A percentile compares a stretch with the other conserved stretches of the same genome.
Evolutionary conservation across 1,140 invertebrate genomes (phyloP).

Genomic region (Drosophila bocki): DNA sequence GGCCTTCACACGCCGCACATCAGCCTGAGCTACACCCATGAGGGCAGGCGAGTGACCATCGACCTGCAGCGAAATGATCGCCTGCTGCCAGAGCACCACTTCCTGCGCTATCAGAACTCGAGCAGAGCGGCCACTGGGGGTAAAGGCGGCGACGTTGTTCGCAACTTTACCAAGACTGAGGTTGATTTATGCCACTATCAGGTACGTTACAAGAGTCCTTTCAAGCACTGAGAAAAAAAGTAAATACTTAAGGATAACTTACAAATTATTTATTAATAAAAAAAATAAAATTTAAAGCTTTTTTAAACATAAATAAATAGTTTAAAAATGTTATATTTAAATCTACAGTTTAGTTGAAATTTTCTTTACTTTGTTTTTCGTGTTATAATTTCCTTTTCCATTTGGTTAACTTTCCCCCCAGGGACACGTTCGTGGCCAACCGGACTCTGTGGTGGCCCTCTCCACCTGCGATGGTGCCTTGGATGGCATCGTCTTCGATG

Average conservation of each 20-base stretch:
- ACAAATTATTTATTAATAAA: too few relatives aligned
- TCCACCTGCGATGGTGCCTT: slow-evolving; percentile 94
- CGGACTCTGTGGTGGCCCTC: slow-evolving; percentile 92
- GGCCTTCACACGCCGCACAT: slow-evolving; percentile 89
- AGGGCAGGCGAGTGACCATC: slow-evolving; percentile 88
- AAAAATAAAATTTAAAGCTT: not conserved
- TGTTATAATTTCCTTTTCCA: slow-evolving; percentile 50
- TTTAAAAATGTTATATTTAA: not conserved
- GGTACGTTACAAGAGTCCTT: slow-evolving; percentile 48
- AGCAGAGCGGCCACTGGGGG: slow-evolving; percentile 64
- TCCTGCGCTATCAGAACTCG: slow-evolving; percentile 89
- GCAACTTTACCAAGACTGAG: slow-evolving; percentile 85
- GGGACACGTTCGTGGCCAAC: slow-evolving; percentile 90
- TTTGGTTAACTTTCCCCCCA: slow-evolving; percentile 60
- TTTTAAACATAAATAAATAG: not conserved
- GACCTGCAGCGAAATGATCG: slow-evolving; percentile 92
- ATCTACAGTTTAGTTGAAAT: not conserved
- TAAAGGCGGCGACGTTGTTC: slow-evolving; percentile 86
- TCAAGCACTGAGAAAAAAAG: not conserved
- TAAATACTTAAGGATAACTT: too few relatives aligned
- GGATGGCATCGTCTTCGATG: slow-evolving; percentile 93
- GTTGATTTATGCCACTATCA: slow-evolving; percentile 85
- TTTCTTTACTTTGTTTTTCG: not conserved
- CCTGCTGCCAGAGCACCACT: slow-evolving; percentile 90
- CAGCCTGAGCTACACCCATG: slow-evolving; percentile 88